A percentile compares a stretch with the other conserved stretches of the same genome.
phyloP scores from a whole-genome alignment of 2,888 invertebrate genomes.

The Tanytarsus gracilentus region DNA sequence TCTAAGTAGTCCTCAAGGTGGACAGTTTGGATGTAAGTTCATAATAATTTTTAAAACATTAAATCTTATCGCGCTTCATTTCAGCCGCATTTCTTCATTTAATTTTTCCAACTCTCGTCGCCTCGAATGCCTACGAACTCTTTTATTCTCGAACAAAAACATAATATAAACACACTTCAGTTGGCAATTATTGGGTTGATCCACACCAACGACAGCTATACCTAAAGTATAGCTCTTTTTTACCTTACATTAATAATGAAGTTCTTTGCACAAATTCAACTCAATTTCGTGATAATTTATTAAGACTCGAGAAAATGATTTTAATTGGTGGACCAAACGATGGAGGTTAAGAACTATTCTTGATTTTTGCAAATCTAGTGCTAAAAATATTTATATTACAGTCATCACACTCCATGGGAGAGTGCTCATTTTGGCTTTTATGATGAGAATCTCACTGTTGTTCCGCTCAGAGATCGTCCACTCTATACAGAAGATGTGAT shows the following conservation, averaged over 20 bases:
- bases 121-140: slow-evolving; percentile 71
- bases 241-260: slow-evolving; percentile 80
- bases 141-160: slow-evolving; percentile 78
- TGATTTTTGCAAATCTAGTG: not conserved
- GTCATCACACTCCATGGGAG: slow-evolving; percentile 93
- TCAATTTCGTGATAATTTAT: slow-evolving; percentile 60
- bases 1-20: slow-evolving; percentile 83
- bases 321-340: slow-evolving; percentile 89
- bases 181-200: slow-evolving; percentile 93
- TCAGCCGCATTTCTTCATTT: slow-evolving; percentile 76
- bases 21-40: slow-evolving; percentile 81
- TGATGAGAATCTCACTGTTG: slow-evolving; percentile 59
- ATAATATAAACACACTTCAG: too few species aligned
- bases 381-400: slow-evolving; percentile 31
- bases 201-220: slow-evolving; percentile 71
- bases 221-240: slow-evolving; percentile 62
- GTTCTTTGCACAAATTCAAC: slow-evolving; percentile 52
- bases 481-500: slow-evolving; percentile 71
- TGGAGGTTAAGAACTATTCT: slow-evolving; percentile 38
- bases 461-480: slow-evolving; percentile 57
- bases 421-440: slow-evolving; percentile 88
- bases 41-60: not conserved
- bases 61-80: too few species aligned
- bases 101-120: slow-evolving; percentile 72
- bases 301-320: slow-evolving; percentile 64